Evolutionary conservation across 2,888 invertebrate genomes (phyloP).

Genomic region (Nyleta sp.): DNA sequence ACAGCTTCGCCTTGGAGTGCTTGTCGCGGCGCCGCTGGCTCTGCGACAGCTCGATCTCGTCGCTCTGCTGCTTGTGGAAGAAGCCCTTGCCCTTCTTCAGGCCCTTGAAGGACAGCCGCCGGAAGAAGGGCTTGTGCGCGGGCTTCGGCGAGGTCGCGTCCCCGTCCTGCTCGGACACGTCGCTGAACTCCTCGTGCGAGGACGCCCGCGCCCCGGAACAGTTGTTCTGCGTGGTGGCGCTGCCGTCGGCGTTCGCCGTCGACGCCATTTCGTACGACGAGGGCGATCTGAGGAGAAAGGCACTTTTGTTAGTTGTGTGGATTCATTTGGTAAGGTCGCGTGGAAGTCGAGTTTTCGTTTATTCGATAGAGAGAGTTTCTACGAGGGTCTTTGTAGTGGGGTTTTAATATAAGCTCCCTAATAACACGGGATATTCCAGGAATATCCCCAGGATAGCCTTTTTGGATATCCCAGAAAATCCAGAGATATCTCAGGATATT

Average conservation of each 20-base stretch:
- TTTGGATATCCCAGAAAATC: no score
- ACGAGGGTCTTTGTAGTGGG: no score
- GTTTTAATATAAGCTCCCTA: no score
- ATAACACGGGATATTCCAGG: no score
- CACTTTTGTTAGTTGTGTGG: no score
- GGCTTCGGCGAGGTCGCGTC: slow-evolving; percentile 91
- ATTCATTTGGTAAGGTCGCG: no score
- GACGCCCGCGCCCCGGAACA: slow-evolving; percentile 75
- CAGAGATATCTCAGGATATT: no score
- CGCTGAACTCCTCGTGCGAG: slow-evolving; percentile 84
- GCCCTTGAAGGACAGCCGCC: slow-evolving; percentile 94
- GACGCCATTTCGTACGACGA: slow-evolving; percentile 74
- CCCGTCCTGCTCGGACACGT: slow-evolving; percentile 87
- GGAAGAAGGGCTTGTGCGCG: slow-evolving; percentile 92
- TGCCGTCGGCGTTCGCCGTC: slow-evolving; percentile 71
- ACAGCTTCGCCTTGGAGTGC: slow-evolving; percentile 92
- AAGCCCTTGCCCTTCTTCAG: slow-evolving; percentile 91
- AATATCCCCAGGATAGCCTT: no score
- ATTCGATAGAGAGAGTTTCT: no score
- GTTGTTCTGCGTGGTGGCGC: slow-evolving; percentile 75
- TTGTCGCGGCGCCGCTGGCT: slow-evolving; percentile 85
- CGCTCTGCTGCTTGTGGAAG: slow-evolving; percentile 95
- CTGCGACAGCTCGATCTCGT: slow-evolving; percentile 89
- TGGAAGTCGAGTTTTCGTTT: no score
- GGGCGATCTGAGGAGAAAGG: slow-evolving; percentile 76